A percentile compares a stretch with the other conserved stretches of the same genome.
Conservation (phyloP, 2,888 invertebrate species). For the Arrhopalites spinosus region DNA sequence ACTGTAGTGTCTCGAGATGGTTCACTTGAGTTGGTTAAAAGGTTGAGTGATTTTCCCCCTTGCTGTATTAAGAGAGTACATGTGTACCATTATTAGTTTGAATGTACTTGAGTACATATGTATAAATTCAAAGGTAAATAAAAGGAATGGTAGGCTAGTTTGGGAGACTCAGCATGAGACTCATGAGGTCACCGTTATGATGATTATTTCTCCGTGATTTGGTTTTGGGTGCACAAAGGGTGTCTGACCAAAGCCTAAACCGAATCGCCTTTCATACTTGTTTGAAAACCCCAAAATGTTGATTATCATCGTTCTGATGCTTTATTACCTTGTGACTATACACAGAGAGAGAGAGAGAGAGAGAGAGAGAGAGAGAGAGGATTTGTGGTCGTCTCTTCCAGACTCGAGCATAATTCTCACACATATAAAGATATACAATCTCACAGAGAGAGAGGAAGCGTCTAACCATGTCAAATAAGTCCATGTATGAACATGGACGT, state of each 20-base stretch:
- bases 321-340: background rate
- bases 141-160: background rate
- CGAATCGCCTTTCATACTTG: slow-evolving; percentile 18
- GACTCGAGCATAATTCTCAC: too few species aligned
- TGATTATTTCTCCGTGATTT: slow-evolving; percentile 33
- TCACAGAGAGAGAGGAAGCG: too few species aligned
- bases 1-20: background rate
- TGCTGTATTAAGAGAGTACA: too few species aligned
- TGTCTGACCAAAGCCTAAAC: slow-evolving; percentile 34
- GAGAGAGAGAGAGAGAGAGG: too few species aligned
- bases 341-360: background rate
- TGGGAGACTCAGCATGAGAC: slow-evolving; percentile 33
- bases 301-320: background rate
- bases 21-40: too few species aligned
- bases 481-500: background rate
- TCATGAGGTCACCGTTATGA: slow-evolving; percentile 34
- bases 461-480: background rate
- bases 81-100: background rate
- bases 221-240: slow-evolving; percentile 30
- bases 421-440: too few species aligned
- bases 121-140: background rate
- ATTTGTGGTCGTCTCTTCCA: background rate
- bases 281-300: slow-evolving; percentile 13
- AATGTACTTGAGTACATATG: background rate
- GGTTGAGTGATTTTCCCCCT: too few species aligned